Percentiles rank a stretch among this genome's conserved stretches.
These are phyloP conservation scores for Caenorhabditis inopinata DNA, from an alignment of 1,140 invertebrate species.

Conservation along the genomic window DNA sequence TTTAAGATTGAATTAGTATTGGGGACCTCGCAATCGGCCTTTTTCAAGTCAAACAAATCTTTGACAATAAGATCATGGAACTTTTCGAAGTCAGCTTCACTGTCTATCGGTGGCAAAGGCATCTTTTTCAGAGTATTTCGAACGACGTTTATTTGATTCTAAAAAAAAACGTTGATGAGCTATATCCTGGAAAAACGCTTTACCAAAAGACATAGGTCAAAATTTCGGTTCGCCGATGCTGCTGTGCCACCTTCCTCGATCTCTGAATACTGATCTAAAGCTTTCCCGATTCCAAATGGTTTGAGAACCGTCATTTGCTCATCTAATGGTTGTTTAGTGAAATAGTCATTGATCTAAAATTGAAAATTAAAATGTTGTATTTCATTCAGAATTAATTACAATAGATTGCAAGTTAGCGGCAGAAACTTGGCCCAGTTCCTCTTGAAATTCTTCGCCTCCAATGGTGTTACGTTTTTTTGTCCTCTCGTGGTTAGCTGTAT, in stretches of 20 bases:
- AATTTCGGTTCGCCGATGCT: not conserved
- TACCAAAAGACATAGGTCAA: not conserved
- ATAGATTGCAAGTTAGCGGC: not conserved
- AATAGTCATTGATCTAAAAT: slow-evolving; percentile 41
- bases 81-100: not conserved
- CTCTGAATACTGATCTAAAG: not conserved
- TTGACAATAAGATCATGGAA: not conserved
- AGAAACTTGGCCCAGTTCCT: not conserved
- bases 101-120: not conserved
- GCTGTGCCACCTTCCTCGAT: slow-evolving; percentile 1
- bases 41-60: not conserved
- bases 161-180: not conserved
- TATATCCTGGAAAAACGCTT: too few relatives aligned
- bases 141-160: slow-evolving; percentile 7
- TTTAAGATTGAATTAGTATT: not conserved
- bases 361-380: slow-evolving; percentile 36
- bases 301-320: slow-evolving; percentile 40
- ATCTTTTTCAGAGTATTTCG: slow-evolving; percentile 8
- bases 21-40: not conserved
- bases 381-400: not conserved
- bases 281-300: not conserved
- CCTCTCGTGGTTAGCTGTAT: not conserved
- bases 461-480: not conserved
- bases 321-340: slow-evolving; percentile 1
- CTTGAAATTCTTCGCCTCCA: not conserved